Percentiles rank a stretch among this genome's conserved stretches.
These are phyloP conservation scores for Pollenia labialis DNA, from an alignment of 2,888 invertebrate species.

Conservation along the genomic window DNA sequence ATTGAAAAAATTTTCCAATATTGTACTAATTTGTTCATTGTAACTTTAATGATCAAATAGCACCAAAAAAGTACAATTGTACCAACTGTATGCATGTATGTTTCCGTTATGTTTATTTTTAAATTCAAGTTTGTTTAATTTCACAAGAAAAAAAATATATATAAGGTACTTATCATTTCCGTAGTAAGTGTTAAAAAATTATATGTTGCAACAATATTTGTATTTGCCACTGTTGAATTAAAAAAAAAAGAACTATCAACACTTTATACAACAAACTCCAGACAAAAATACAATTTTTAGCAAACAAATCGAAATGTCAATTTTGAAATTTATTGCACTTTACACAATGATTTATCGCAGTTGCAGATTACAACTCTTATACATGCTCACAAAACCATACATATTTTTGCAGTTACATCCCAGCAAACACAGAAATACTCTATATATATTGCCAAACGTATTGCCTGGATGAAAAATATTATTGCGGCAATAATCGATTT, in stretches of 20 bases:
- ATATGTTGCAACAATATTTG: conserved; percentile 36
- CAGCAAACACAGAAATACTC: too few relatives aligned
- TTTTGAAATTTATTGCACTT: conserved; percentile 69
- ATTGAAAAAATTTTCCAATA: too few relatives aligned
- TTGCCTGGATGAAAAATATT: too few relatives aligned
- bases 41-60: too few relatives aligned
- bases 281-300: conserved; percentile 60
- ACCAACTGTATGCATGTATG: background rate
- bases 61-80: too few relatives aligned
- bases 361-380: conserved; percentile 9
- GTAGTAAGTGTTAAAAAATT: background rate
- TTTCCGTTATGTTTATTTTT: background rate
- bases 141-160: too few relatives aligned
- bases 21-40: too few relatives aligned
- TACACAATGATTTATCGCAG: conserved; percentile 63
- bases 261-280: conserved; percentile 1
- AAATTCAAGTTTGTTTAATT: too few relatives aligned
- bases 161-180: background rate
- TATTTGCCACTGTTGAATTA: conserved; percentile 40
- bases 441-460: too few relatives aligned
- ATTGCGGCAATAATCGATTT: too few relatives aligned
- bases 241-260: conserved; percentile 8
- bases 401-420: conserved; percentile 10
- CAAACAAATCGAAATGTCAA: conserved; percentile 71
- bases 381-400: conserved; percentile 10